Base-by-base conservation (phyloP, 2,888 invertebrate species). In the Calliphora vomitoria region DNA sequence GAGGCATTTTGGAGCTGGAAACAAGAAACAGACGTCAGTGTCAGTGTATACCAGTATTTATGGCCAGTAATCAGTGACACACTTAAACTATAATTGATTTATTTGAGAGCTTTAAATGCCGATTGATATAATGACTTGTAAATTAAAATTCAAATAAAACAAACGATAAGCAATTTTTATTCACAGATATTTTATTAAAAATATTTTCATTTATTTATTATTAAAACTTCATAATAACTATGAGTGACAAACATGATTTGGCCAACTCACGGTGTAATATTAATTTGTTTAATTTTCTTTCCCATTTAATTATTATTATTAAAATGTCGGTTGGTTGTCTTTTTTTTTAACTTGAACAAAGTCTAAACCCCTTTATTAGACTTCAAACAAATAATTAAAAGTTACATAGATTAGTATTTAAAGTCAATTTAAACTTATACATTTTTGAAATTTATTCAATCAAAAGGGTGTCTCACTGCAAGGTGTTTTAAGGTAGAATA, bases 111-210 rank as follows among this genome's bases (percentile, higher is more conserved):
- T 89, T 89, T 90, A 92, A 72, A 90, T 90, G 88, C 86, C 88
- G 90, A 86, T 92, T 89, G 90, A 91, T 91, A 90, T 91, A 92
- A 90, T 90, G 91, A 90, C 90, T 90, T 90, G 90, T 91, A 92
- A 92, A 93, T 92, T 90, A 92, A 89, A 79, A 82, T 74, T 55
- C 4, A 64, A 72, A 18, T 31, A 8, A 55, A 41, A 13, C 3
- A 35, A 81, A n/a, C 66, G 85, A 88, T 88, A 85, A 86, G 82
- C 68, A 18, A 81, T 82, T 68, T 68, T 25, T 79, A 6, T 5
- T 20, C 55, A 55, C 6, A 25, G 64, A 53, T 66, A 44, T 64
- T 18, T 74, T 44, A 10, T 31, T 53, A 13, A 64, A 55, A 72
- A 18, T 41, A 41, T 41, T 41, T 8, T 1, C 2, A 41, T 41